Evolutionary conservation across 2,113 vertebrate genomes (phyloP).

Genomic region (Trematocara unimaculatum): DNA sequence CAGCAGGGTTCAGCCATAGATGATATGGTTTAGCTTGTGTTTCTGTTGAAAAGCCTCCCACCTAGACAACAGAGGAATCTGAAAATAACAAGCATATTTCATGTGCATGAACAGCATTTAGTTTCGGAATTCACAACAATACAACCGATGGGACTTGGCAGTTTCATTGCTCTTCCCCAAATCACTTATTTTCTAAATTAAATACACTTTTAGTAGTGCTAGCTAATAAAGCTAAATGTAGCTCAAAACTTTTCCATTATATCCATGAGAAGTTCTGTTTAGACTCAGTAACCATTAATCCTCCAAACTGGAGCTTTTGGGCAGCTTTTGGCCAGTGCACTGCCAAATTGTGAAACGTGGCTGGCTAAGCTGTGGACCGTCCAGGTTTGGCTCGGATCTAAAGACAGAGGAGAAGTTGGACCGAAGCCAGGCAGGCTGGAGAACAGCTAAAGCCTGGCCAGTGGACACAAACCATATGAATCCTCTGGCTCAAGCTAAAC

Average conservation of each 20-base stretch:
- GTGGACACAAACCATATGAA: constrained; percentile 33
- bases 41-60: constrained; percentile 17
- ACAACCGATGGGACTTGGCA: not conserved
- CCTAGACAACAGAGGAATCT: constrained; percentile 11
- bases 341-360: constrained; percentile 33
- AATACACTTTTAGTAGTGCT: not conserved
- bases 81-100: constrained; percentile 24
- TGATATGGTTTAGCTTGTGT: constrained; percentile 16
- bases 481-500: constrained; percentile 15
- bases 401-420: constrained; percentile 48
- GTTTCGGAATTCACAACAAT: not conserved
- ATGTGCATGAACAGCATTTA: constrained; percentile 8
- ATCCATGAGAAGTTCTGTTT: not conserved
- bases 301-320: constrained; percentile 24
- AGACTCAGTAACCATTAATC: constrained; percentile 31
- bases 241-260: constrained; percentile 8
- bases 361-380: constrained; percentile 17
- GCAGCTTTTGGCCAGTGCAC: constrained; percentile 13
- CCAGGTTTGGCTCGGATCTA: constrained; percentile 34
- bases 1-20: constrained; percentile 24
- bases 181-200: constrained; percentile 19
- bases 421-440: constrained; percentile 17
- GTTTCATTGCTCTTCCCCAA: not conserved
- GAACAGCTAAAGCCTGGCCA: constrained; percentile 28
- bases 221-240: constrained; percentile 22